A percentile compares a stretch with the other conserved stretches of the same genome.
Conservation (phyloP, 2,113 vertebrate genomes). For the Sinocyclocheilus grahami region DNA sequence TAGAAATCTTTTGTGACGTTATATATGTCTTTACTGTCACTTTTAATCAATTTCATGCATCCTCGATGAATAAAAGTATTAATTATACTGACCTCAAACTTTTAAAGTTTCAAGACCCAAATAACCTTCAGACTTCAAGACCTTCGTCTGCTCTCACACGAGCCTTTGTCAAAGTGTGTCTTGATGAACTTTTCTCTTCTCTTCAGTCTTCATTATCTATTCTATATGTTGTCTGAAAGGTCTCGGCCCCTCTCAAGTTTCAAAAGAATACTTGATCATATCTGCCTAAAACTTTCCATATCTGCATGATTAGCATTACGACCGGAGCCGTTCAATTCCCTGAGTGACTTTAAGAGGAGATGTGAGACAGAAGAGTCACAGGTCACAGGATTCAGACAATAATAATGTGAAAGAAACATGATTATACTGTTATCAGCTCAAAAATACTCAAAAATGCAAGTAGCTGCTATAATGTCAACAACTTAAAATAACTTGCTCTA, state of each 20-base stretch:
- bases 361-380: not conserved
- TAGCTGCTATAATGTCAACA: not conserved
- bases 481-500: not conserved
- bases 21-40: too few relatives aligned
- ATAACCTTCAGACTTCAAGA: constrained; percentile 1
- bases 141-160: not conserved
- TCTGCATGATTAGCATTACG: not conserved
- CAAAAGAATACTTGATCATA: constrained; percentile 3
- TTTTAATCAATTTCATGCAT: too few relatives aligned
- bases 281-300: not conserved
- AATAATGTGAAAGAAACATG: not conserved
- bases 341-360: not conserved
- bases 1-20: too few relatives aligned
- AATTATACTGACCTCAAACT: not conserved
- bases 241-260: not conserved
- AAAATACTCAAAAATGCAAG: not conserved
- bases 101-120: not conserved
- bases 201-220: constrained; percentile 4
- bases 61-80: too few relatives aligned
- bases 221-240: not conserved
- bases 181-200: constrained; percentile 7
- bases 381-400: not conserved
- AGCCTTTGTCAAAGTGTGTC: not conserved
- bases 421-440: not conserved
- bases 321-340: not conserved